Evolutionary conservation across 2,888 invertebrate genomes (phyloP), one percentile per base, ranked within the genome.

Genomic region (Cyclophora albipunctata): DNA sequence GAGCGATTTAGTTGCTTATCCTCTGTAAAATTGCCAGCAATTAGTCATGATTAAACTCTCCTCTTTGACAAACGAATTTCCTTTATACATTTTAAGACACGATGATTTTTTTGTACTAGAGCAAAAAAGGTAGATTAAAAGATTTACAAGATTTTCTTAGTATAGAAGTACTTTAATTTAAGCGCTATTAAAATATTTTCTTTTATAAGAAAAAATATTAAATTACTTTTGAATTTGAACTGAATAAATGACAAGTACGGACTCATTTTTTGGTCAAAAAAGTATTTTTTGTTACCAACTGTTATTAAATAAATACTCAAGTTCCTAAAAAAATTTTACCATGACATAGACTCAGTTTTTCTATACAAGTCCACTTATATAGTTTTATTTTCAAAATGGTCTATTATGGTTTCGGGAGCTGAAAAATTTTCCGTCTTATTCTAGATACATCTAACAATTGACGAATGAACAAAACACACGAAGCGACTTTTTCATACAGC

Each of bases 401-500:
- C 37, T 5, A 37, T 2, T 37, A 5, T 37, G 5, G 5, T 37
- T 37, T 37, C 37, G 5, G 5, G 37, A 37, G 37, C 5, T 37
- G 37, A 37, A 5, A 37, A 37, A 2, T 1, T 37, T 37, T 2
- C 37, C 37, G 5, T 37, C 37, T 37, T 37, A 5, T 37, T 43
- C 43, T 43, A 67, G 45, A 66, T 65, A 66, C 56, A 53, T 55
- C 64, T 72, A 78, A 73, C 77, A 80, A 81, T 81, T 82, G 78
- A 81, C 79, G 66, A 76, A 78, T 55, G 73, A 82, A 71, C 66
- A 64, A 73, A 69, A 64, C 60, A 53, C 63, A 72, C 20, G 65
- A 53, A 84, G 43, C 43, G 20, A 84, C 81, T 83, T 69, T 69
- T 77, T 77, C 68, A 51, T 84, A 84, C 86, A 85, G 84, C 85